Percentiles rank a stretch among this genome's conserved stretches.
These are phyloP conservation scores for Synergus japonicus DNA, from an alignment of 2,888 invertebrate genomes.

Conservation along the genomic window DNA sequence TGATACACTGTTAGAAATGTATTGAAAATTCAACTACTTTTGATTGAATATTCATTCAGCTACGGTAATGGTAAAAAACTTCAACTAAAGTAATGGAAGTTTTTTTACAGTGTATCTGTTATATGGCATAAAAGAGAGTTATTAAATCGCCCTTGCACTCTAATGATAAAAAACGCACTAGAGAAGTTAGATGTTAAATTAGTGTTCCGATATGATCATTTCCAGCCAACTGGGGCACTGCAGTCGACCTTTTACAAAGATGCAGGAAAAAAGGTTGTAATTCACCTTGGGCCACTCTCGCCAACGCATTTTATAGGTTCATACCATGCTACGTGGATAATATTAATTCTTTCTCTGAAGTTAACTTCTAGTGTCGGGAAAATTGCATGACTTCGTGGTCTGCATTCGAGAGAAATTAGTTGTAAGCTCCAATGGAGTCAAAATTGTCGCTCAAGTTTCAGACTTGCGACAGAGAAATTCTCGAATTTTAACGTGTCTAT, in stretches of 20 bases:
- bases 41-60: too few species aligned
- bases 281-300: not conserved
- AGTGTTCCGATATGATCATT: slow-evolving; percentile 11
- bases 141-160: slow-evolving; percentile 24
- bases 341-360: slow-evolving; percentile 12
- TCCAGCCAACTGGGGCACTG: not conserved
- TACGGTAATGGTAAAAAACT: too few species aligned
- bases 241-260: slow-evolving; percentile 16
- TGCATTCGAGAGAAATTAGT: slow-evolving; percentile 12
- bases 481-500: slow-evolving; percentile 5
- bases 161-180: slow-evolving; percentile 4
- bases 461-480: not conserved
- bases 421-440: slow-evolving; percentile 1
- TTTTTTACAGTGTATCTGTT: too few species aligned
- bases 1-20: too few species aligned
- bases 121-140: not conserved
- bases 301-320: not conserved
- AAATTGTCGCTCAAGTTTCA: not conserved
- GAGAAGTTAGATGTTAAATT: slow-evolving; percentile 11
- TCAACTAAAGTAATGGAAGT: too few species aligned
- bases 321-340: not conserved
- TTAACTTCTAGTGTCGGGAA: not conserved
- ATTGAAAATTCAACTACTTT: too few species aligned
- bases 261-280: not conserved
- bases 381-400: slow-evolving; percentile 2